Conservation (phyloP, 2,113 vertebrate genomes). For the Nesoenas mayeri region DNA sequence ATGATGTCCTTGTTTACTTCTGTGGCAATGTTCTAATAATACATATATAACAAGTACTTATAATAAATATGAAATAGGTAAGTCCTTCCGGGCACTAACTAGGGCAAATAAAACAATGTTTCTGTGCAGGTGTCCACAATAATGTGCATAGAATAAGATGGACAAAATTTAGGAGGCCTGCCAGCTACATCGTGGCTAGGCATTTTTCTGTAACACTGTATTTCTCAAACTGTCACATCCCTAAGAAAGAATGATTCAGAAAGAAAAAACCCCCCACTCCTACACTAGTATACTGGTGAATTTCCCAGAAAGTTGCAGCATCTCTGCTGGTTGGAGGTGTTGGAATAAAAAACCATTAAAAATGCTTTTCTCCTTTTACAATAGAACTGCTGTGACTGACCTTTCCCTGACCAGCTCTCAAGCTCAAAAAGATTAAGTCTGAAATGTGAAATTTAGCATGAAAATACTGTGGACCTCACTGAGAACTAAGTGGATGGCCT, state of each 20-base stretch:
- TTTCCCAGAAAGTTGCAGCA: neutral
- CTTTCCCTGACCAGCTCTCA: neutral
- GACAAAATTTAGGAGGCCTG: neutral
- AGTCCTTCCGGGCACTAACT: neutral
- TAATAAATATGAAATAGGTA: neutral
- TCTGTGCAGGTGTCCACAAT: neutral
- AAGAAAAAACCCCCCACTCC: neutral
- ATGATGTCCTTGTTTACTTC: neutral
- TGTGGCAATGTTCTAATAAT: neutral
- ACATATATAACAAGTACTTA: neutral
- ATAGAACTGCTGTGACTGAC: neutral
- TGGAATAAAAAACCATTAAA: neutral
- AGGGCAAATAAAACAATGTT: neutral
- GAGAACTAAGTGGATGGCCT: neutral
- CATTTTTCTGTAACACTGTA: neutral
- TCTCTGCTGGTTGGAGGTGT: neutral
- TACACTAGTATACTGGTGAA: neutral
- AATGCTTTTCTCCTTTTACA: neutral
- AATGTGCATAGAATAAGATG: neutral
- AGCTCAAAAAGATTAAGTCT: neutral
- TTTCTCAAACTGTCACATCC: neutral
- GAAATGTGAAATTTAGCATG: conserved; percentile 33
- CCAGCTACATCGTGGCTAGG: neutral
- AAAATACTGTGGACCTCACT: neutral
- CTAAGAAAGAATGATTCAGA: neutral